Percentiles rank a stretch among this genome's conserved stretches.
Evolutionary conservation across 2,797 vertebrate genomes (phyloP).

Genomic region (Sebastes iracundus): DNA sequence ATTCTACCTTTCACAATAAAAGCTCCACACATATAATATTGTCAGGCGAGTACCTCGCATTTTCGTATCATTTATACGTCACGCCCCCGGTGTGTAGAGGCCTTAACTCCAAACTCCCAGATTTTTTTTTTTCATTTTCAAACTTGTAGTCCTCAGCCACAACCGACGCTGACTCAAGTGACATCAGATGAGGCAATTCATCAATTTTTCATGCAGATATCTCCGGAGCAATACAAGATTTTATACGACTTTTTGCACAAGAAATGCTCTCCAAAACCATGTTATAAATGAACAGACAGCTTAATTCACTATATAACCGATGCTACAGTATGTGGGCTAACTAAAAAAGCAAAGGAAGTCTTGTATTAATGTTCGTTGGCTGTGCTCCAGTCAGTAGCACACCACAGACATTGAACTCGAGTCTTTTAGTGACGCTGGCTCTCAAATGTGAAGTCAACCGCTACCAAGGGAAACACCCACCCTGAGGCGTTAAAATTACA

Average conservation of each 20-base stretch:
- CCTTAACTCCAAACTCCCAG: too few species aligned
- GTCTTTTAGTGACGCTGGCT: neutral
- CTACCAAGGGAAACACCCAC: neutral
- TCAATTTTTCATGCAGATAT: too few species aligned
- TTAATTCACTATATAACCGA: neutral
- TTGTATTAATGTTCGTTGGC: neutral
- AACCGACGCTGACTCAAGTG: too few species aligned
- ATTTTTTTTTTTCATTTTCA: too few species aligned
- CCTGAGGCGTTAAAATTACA: neutral
- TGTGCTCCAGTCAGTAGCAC: neutral
- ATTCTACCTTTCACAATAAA: too few species aligned
- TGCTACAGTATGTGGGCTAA: neutral
- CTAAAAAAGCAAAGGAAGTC: neutral
- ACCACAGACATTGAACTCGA: neutral
- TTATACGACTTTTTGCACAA: neutral
- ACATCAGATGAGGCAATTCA: too few species aligned
- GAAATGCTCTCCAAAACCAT: neutral
- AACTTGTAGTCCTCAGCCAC: too few species aligned
- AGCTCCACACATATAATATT: too few species aligned
- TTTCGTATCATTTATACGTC: too few species aligned
- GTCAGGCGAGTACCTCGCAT: too few species aligned
- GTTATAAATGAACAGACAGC: too few species aligned
- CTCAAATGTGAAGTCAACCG: neutral
- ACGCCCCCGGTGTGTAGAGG: too few species aligned
- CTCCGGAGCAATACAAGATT: neutral